Conservation (phyloP, 2,888 invertebrate species). For the Chironomus tentans region DNA sequence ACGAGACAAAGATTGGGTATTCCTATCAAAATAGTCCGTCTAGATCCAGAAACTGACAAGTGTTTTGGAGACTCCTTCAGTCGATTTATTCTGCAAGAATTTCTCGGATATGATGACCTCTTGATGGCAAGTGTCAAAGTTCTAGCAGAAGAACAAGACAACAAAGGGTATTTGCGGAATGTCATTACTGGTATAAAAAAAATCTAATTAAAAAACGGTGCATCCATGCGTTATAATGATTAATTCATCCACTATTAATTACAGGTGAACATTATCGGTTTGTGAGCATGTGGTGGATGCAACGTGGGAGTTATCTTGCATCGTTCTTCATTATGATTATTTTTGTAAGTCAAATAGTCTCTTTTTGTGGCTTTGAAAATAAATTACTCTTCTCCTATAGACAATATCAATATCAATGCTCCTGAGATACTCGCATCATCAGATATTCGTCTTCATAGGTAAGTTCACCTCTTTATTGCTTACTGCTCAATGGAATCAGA, state of each 20-base stretch:
- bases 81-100: conserved; percentile 79
- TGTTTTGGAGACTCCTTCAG: conserved; percentile 94
- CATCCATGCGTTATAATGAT: not conserved
- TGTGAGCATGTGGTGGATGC: conserved; percentile 95
- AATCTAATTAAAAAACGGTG: not conserved
- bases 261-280: conserved; percentile 93
- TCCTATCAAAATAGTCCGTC: conserved; percentile 75
- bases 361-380: not conserved
- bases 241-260: not conserved
- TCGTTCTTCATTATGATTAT: conserved; percentile 96
- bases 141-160: conserved; percentile 90
- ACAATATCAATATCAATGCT: conserved; percentile 97
- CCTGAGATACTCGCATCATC: conserved; percentile 96
- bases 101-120: conserved; percentile 94
- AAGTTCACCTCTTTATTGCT: conserved; percentile 43
- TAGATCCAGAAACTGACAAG: conserved; percentile 78
- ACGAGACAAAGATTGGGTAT: conserved; percentile 83
- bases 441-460: conserved; percentile 99
- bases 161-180: conserved; percentile 92
- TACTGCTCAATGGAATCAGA: too few relatives aligned
- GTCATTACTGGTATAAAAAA: conserved; percentile 85
- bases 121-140: conserved; percentile 94
- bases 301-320: conserved; percentile 87
- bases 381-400: conserved; percentile 46
- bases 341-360: conserved; percentile 71